These are phyloP conservation scores for Sturnus vulgaris DNA, from an alignment of 2,113 vertebrate species.

Conservation along the genomic window DNA sequence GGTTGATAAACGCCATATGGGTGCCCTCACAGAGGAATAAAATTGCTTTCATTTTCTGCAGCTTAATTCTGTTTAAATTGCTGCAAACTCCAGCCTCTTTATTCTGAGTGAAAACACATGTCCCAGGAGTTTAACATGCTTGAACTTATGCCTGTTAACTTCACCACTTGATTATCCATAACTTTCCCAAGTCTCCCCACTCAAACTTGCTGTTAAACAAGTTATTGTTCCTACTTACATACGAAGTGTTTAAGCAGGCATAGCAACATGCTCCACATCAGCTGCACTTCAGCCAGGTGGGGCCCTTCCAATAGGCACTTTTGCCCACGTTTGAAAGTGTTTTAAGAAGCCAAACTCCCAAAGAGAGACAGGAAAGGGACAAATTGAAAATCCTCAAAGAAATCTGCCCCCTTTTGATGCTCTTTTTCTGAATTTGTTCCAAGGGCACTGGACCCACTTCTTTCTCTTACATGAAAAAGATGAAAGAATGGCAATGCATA, in stretches of 20 bases:
- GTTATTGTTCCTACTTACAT: background rate
- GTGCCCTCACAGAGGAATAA: background rate
- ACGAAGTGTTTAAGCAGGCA: background rate
- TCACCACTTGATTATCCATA: slow-evolving; percentile 25
- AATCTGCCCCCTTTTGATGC: background rate
- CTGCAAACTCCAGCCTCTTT: slow-evolving; percentile 26
- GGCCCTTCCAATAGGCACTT: background rate
- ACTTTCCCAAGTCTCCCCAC: background rate
- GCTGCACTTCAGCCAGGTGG: background rate
- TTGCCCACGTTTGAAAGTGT: rapidly evolving
- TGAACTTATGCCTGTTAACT: slow-evolving; percentile 33
- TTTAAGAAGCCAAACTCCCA: background rate
- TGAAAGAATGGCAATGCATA: background rate
- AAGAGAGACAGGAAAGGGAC: background rate
- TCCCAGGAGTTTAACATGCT: background rate
- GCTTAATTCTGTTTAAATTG: slow-evolving; percentile 59
- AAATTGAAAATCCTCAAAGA: background rate
- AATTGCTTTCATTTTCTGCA: slow-evolving; percentile 42
- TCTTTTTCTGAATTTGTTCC: background rate
- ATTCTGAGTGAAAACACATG: slow-evolving; percentile 59
- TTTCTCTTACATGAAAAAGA: background rate
- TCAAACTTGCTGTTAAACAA: background rate
- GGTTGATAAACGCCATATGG: slow-evolving; percentile 33
- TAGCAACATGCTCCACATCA: background rate
- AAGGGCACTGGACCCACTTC: background rate